Base-by-base conservation (phyloP, 2,113 vertebrate genomes). In the Oplegnathus fasciatus region DNA sequence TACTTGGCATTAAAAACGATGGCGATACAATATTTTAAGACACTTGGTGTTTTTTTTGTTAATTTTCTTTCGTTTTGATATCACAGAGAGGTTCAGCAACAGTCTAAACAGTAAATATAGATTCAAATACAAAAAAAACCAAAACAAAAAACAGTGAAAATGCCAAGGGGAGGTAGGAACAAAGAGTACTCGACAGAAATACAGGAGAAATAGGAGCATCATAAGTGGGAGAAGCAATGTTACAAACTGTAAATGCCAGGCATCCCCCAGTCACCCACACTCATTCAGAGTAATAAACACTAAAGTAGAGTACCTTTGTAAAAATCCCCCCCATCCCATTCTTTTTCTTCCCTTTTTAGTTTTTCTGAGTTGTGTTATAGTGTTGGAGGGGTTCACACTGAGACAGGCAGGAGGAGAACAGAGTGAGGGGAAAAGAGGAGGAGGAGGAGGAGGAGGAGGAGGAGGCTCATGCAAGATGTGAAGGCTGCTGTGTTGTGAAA, bases 1-100 rank as follows among this genome's bases (percentile, higher is more conserved):
- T 96, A 97, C 96, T 96, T 96, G 96, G 97, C 96, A 96, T 96
- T 96, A 97, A 96, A 96, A 97, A 96, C 96, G 87, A 96, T 96
- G 96, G 95, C 95, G 89, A 95, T 96, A 97, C 96, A 96, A 96
- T 97, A 95, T 95, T 94, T 97, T 97, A 97, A 97, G 97, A 97
- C 97, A 97, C 95, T 97, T 96, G 96, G 97, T 97, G 97, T 96
- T 96, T 96, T 96, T 95, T 94, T 94, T 93, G 81, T 88, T 58
- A 40, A 89, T 93, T 94, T 95, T 93, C 78, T 89, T 93, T 93
- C 50, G 26, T 95, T 95, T 95, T 92, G 88, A 95, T 96, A 96
- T 95, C 94, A 97, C 95, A 96, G 94, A 96, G 94, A 96, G 88
- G 92, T 94, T 96, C 92, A 96, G 95, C 94, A 95, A 97, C 96